phyloP scores from a whole-genome alignment of 2,113 vertebrate genomes.

The Herpailurus yagouaroundi region DNA sequence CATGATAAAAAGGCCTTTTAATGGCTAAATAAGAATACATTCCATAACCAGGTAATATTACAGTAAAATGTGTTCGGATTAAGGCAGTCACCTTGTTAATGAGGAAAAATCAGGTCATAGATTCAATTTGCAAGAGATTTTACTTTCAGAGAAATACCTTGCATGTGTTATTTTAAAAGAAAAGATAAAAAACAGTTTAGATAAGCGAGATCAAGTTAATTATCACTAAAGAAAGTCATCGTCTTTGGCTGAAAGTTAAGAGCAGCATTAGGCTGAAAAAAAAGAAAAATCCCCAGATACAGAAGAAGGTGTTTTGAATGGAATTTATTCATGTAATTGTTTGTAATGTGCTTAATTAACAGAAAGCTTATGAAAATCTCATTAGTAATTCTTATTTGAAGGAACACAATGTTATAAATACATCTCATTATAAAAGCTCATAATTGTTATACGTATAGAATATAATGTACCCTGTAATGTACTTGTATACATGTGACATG shows the following conservation, averaged over 20 bases:
- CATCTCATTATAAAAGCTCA: not conserved
- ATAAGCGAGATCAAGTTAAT: not conserved
- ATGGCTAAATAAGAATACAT: not conserved
- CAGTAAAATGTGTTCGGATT: not conserved
- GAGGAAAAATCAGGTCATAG: not conserved
- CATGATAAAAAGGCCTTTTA: not conserved
- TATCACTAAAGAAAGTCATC: not conserved
- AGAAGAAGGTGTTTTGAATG: constrained; percentile 16
- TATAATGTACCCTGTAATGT: not conserved
- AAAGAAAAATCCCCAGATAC: not conserved
- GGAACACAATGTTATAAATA: constrained; percentile 22
- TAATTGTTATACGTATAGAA: not conserved
- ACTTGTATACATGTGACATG: not conserved
- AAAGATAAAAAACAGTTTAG: not conserved
- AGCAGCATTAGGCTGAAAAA: not conserved
- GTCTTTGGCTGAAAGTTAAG: not conserved
- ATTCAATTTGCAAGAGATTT: not conserved
- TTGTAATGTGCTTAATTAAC: constrained; percentile 23
- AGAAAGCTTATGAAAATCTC: constrained; percentile 32
- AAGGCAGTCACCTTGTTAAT: not conserved
- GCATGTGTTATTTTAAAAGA: not conserved
- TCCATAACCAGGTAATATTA: not conserved
- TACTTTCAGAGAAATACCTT: not conserved
- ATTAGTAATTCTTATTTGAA: constrained; percentile 19
- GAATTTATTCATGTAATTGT: not conserved